Percentiles rank a stretch among this genome's conserved stretches.
phyloP scores from a whole-genome alignment of 2,888 invertebrate genomes.

The Drosophila sordidapex region DNA sequence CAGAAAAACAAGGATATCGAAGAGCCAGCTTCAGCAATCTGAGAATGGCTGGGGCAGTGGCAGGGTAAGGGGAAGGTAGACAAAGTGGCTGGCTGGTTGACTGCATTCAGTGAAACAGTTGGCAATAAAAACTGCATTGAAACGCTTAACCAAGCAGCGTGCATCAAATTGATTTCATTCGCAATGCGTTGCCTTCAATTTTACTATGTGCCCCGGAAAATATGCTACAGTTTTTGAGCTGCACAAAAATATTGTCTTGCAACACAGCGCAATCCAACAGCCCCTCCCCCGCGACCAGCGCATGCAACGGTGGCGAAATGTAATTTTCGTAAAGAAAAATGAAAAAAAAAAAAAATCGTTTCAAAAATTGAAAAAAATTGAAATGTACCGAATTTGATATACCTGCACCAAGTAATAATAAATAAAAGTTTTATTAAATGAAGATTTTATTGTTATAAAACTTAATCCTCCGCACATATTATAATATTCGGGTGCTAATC shows the following conservation, averaged over 20 bases:
- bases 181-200: conserved; percentile 38
- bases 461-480: background rate
- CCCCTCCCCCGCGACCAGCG: conserved; percentile 3
- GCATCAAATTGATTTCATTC: conserved; percentile 79
- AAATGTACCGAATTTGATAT: background rate
- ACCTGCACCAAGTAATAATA: conserved; percentile 6
- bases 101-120: conserved; percentile 63
- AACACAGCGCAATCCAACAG: conserved; percentile 14
- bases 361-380: background rate
- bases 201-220: conserved; percentile 50
- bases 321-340: conserved; percentile 63
- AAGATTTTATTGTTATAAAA: no score
- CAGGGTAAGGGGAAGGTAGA: conserved; percentile 2
- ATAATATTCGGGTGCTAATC: background rate
- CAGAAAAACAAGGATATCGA: conserved; percentile 24
- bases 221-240: conserved; percentile 65
- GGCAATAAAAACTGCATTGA: conserved; percentile 80
- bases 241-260: conserved; percentile 77
- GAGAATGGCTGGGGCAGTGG: background rate
- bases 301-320: conserved; percentile 57
- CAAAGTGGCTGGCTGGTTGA: background rate
- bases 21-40: conserved; percentile 15
- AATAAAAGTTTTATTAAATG: background rate
- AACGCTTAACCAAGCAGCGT: conserved; percentile 79
- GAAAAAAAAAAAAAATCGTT: conserved; percentile 12